phyloP scores from a whole-genome alignment of 2,113 vertebrate genomes.

The Pangasianodon gigas region DNA sequence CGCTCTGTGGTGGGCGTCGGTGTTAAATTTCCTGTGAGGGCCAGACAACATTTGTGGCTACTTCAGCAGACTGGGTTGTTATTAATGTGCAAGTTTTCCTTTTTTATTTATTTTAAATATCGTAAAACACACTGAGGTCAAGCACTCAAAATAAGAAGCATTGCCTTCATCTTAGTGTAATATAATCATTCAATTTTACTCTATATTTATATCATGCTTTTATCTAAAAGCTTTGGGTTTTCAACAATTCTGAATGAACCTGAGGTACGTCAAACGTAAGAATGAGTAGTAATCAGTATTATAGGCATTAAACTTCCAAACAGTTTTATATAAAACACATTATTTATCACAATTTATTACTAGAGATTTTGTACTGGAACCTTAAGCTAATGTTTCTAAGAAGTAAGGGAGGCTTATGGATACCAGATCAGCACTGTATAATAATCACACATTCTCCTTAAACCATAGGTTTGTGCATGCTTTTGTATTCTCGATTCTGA shows the following conservation, averaged over 20 bases:
- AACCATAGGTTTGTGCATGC: background rate
- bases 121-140: background rate
- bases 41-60: conserved; percentile 22
- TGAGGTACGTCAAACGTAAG: background rate
- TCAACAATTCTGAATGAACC: background rate
- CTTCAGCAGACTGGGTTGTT: conserved; percentile 1
- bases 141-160: background rate
- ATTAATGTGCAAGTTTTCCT: background rate
- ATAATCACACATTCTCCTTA: background rate
- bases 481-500: background rate
- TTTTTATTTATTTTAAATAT: background rate
- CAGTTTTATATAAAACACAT: background rate
- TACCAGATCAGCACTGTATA: background rate
- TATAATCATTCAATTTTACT: background rate
- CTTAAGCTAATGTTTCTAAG: background rate
- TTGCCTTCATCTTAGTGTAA: background rate
- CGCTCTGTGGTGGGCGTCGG: background rate
- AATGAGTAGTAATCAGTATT: background rate
- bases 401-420: background rate
- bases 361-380: too few relatives aligned
- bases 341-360: background rate
- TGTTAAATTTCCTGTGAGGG: conserved; percentile 22
- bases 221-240: background rate
- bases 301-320: background rate
- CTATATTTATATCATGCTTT: background rate